These are phyloP conservation scores for western clawed frog (Xenopus tropicalis) DNA, from an alignment of 2,113 vertebrate species.

Conservation along the genomic window UCB_Xtro_10.0 CM004446.2:68335501-68336000, in stretches of 20 bases:
- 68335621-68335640: slow-evolving; percentile 38
- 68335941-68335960: no score
- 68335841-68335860: no score
- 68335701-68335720: slow-evolving; percentile 37
- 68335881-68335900: no score
- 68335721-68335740: slow-evolving; percentile 38
- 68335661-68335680: slow-evolving; percentile 31
- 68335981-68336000: no score
- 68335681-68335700: slow-evolving; percentile 24
- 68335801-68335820: not conserved
- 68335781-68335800: not conserved
- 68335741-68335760: slow-evolving; percentile 11
- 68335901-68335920: no score
- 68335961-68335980: no score
- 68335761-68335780: slow-evolving; percentile 20
- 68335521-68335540: slow-evolving; percentile 4
- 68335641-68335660: slow-evolving; percentile 17
- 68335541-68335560: slow-evolving; percentile 22
- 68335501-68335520: slow-evolving; percentile 25
- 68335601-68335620: slow-evolving; percentile 38
- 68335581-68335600: slow-evolving; percentile 29
- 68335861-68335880: no score
- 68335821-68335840: not conserved
- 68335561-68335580: slow-evolving; percentile 14
- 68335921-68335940: no score